phyloP scores from a whole-genome alignment of 1,140 invertebrate genomes.

The Diplogasteroides magnus region DNA sequence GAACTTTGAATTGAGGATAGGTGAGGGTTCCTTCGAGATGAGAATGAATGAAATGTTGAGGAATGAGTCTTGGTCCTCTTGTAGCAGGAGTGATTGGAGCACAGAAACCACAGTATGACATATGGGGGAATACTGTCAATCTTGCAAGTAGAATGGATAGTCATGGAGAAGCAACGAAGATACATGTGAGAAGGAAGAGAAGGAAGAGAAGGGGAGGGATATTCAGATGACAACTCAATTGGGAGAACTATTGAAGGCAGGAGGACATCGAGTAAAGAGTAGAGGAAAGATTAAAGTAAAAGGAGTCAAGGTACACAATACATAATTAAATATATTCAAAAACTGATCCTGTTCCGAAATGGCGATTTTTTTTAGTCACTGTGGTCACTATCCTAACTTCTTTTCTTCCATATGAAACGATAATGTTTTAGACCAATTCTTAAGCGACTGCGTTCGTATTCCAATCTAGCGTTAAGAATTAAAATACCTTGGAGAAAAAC shows the following conservation, averaged over 20 bases:
- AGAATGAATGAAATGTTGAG: slow-evolving; percentile 59
- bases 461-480: no score
- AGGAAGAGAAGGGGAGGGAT: background rate
- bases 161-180: slow-evolving; percentile 77
- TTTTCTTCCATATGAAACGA: no score
- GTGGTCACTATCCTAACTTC: no score
- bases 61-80: slow-evolving; percentile 86
- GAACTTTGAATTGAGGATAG: slow-evolving; percentile 86
- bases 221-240: slow-evolving; percentile 43
- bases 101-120: slow-evolving; percentile 94
- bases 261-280: slow-evolving; percentile 39
- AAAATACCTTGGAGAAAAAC: no score
- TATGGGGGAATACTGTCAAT: slow-evolving; percentile 96
- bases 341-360: no score
- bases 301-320: slow-evolving; percentile 30
- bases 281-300: slow-evolving; percentile 44
- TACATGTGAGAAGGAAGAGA: slow-evolving; percentile 59
- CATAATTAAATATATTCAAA: no score
- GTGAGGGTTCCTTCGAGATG: slow-evolving; percentile 43
- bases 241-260: slow-evolving; percentile 29
- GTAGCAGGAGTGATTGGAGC: slow-evolving; percentile 92
- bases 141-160: slow-evolving; percentile 94
- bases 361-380: no score
- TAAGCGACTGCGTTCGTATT: no score
- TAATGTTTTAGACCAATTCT: no score